These are phyloP conservation scores for Athalia circularis DNA, from an alignment of 2,888 invertebrate genomes.

Conservation along the genomic window DNA sequence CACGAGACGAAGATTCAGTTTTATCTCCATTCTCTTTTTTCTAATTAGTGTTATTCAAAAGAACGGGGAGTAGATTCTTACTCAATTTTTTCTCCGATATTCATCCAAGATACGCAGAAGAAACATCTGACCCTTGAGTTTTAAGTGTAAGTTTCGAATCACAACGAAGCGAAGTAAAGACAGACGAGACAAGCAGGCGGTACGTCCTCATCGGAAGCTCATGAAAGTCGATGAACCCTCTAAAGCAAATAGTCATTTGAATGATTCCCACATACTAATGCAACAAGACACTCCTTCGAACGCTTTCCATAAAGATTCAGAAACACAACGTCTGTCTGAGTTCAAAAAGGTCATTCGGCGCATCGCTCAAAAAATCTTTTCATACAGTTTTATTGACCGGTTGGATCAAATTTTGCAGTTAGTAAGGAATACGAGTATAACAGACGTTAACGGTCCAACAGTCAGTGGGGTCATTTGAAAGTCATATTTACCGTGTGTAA, in stretches of 20 bases:
- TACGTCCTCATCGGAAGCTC: constrained; percentile 45
- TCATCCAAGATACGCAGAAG: constrained; percentile 22
- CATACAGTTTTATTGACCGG: not conserved
- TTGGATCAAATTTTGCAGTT: not conserved
- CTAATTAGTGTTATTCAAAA: constrained; percentile 26
- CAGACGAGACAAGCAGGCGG: not conserved
- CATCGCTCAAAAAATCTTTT: not conserved
- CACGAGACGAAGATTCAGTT: not conserved
- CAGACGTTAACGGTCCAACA: constrained; percentile 16
- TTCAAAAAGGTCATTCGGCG: not conserved
- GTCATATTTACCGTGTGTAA: constrained; percentile 23
- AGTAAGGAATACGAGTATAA: not conserved
- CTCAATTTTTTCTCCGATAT: not conserved
- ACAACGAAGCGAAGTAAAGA: constrained; percentile 15
- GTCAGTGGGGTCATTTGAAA: constrained; percentile 33
- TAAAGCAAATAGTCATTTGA: constrained; percentile 45
- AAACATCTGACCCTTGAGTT: constrained; percentile 31
- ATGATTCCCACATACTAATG: constrained; percentile 46
- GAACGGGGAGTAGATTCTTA: constrained; percentile 9
- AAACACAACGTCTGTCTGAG: constrained; percentile 17
- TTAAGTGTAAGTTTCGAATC: constrained; percentile 2
- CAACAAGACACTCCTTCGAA: constrained; percentile 30
- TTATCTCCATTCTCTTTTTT: not conserved
- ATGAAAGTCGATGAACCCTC: constrained; percentile 47
- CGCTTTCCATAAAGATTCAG: constrained; percentile 27